These are phyloP conservation scores for Pluvianellus socialis DNA, from an alignment of 2,113 vertebrate genomes.

Conservation along the genomic window DNA sequence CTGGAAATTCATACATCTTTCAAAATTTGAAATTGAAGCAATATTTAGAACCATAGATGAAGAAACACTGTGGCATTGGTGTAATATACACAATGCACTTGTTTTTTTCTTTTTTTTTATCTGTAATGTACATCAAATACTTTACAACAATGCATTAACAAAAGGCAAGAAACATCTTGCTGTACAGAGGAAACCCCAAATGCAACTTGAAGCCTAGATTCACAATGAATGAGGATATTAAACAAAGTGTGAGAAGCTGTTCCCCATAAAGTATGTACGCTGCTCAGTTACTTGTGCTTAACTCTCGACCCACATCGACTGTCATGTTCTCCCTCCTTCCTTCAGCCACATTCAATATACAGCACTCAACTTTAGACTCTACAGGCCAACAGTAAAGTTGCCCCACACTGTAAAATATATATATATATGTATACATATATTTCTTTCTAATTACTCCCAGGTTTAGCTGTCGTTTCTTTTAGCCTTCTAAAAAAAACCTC, in stretches of 20 bases:
- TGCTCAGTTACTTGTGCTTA: conserved; percentile 83
- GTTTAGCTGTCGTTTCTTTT: conserved; percentile 60
- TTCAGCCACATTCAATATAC: conserved; percentile 64
- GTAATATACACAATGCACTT: conserved; percentile 94
- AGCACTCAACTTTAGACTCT: conserved; percentile 62
- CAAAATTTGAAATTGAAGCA: conserved; percentile 82
- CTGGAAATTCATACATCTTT: conserved; percentile 83
- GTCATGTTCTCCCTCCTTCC: conserved; percentile 61
- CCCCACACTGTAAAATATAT: conserved; percentile 46
- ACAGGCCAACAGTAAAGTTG: conserved; percentile 66
- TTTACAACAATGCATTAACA: conserved; percentile 98
- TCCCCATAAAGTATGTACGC: conserved; percentile 82
- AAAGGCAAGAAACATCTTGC: conserved; percentile 90
- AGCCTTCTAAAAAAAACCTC: conserved; percentile 72
- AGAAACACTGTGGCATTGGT: conserved; percentile 88
- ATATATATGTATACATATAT: conserved; percentile 63
- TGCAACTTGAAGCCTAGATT: conserved; percentile 86
- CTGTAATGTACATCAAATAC: conserved; percentile 97
- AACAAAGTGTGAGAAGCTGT: conserved; percentile 86
- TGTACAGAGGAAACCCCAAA: conserved; percentile 85
- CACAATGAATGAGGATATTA: conserved; percentile 84
- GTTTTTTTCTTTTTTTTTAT: conserved; percentile 74
- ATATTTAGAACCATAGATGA: conserved; percentile 86
- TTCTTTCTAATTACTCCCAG: conserved; percentile 71
- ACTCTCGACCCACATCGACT: conserved; percentile 65